A percentile compares a stretch with the other conserved stretches of the same genome.
Evolutionary conservation across 2,113 vertebrate species (phyloP).

Genomic region (Fulmarus glacialis): DNA sequence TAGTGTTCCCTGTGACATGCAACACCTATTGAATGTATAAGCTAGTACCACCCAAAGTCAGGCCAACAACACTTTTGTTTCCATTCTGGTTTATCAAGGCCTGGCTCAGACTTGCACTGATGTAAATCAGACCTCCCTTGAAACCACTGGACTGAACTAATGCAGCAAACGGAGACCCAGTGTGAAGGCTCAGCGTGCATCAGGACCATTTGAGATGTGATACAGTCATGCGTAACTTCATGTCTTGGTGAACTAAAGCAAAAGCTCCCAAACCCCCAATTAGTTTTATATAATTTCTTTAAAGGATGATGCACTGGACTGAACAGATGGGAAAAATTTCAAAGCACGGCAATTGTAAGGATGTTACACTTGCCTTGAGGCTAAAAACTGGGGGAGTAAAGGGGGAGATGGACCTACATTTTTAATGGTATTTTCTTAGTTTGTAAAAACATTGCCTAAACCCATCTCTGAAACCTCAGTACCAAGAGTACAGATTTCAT

Average conservation of each 20-base stretch:
- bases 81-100: neutral
- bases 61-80: neutral
- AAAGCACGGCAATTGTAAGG: neutral
- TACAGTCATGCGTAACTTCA: neutral
- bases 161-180: neutral
- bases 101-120: neutral
- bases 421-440: neutral
- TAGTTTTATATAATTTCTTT: neutral
- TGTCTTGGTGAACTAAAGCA: neutral
- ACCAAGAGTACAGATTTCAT: neutral
- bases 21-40: neutral
- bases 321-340: neutral
- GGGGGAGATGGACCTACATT: neutral
- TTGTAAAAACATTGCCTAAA: conserved; percentile 9
- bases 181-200: neutral
- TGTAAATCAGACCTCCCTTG: neutral
- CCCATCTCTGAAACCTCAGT: neutral
- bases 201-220: neutral
- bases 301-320: neutral
- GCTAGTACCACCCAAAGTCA: neutral
- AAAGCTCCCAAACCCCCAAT: neutral
- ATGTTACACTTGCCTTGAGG: neutral
- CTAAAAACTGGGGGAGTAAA: neutral
- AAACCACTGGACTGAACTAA: neutral
- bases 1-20: neutral